These are phyloP conservation scores for Idaea dimidiata DNA, from an alignment of 2,888 invertebrate species.

Conservation along the genomic window DNA sequence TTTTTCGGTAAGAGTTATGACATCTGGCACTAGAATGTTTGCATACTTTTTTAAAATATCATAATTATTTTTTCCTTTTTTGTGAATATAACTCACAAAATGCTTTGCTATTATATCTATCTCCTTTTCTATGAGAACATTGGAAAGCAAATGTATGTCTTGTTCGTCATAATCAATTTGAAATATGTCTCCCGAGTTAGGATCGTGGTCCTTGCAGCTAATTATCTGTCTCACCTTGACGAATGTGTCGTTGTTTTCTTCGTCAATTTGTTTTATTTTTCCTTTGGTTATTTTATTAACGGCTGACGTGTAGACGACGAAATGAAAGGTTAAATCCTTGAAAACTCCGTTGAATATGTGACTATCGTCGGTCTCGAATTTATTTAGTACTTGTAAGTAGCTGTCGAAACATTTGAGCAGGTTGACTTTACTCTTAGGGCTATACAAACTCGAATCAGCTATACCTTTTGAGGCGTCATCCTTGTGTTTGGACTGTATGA, in stretches of 20 bases:
- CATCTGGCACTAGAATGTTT: neutral
- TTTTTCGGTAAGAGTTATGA: neutral
- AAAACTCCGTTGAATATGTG: neutral
- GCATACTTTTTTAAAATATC: neutral
- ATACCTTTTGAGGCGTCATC: neutral
- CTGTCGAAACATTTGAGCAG: conserved; percentile 2
- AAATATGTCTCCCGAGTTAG: neutral
- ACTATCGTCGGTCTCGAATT: neutral
- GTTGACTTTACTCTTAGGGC: neutral
- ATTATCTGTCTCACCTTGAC: neutral
- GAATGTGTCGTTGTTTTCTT: neutral
- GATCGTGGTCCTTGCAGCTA: neutral
- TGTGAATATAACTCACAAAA: neutral
- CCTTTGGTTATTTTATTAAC: neutral
- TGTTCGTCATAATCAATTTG: neutral
- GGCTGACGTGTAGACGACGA: neutral
- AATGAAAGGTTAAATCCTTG: neutral
- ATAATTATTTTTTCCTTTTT: neutral
- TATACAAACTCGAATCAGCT: neutral
- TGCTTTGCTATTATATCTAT: neutral
- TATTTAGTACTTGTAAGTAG: neutral
- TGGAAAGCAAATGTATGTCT: neutral
- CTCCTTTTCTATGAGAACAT: neutral
- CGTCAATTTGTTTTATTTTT: neutral
- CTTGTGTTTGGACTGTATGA: conserved; percentile 3